These are phyloP conservation scores for Netelia melanura DNA, from an alignment of 2,888 invertebrate species.

Conservation along the genomic window DNA sequence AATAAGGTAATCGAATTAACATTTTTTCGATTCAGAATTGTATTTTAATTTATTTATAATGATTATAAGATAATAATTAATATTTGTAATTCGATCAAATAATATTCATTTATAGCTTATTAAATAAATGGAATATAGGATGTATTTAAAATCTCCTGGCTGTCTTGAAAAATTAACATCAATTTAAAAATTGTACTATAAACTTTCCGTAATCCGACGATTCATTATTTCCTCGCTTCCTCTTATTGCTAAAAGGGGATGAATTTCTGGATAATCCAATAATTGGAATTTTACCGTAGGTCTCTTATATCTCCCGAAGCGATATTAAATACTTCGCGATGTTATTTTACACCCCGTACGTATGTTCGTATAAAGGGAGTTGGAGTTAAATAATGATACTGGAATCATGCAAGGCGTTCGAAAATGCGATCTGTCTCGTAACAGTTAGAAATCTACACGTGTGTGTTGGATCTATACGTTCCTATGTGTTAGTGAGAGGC, in stretches of 20 bases:
- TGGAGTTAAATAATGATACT: slow-evolving; percentile 6
- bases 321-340: slow-evolving; percentile 45
- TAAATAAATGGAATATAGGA: too few species aligned
- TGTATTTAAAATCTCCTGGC: too few species aligned
- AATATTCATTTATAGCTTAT: too few species aligned
- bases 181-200: background rate
- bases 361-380: background rate
- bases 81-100: too few species aligned
- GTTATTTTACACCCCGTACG: slow-evolving; percentile 22
- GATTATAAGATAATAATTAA: too few species aligned
- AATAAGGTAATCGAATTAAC: too few species aligned
- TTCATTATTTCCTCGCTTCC: too few species aligned
- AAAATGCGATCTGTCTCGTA: slow-evolving; percentile 43
- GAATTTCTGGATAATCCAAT: background rate
- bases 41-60: too few species aligned
- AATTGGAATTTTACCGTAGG: slow-evolving; percentile 1
- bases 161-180: background rate
- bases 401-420: slow-evolving; percentile 46
- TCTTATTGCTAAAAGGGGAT: background rate
- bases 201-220: too few species aligned
- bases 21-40: too few species aligned
- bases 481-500: slow-evolving; percentile 41
- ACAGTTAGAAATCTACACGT: slow-evolving; percentile 21
- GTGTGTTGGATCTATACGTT: slow-evolving; percentile 33
- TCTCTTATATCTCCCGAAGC: slow-evolving; percentile 18